These are phyloP conservation scores for Gadopsis bispinosus DNA, from an alignment of 2,797 vertebrate genomes.

Conservation along the genomic window DNA sequence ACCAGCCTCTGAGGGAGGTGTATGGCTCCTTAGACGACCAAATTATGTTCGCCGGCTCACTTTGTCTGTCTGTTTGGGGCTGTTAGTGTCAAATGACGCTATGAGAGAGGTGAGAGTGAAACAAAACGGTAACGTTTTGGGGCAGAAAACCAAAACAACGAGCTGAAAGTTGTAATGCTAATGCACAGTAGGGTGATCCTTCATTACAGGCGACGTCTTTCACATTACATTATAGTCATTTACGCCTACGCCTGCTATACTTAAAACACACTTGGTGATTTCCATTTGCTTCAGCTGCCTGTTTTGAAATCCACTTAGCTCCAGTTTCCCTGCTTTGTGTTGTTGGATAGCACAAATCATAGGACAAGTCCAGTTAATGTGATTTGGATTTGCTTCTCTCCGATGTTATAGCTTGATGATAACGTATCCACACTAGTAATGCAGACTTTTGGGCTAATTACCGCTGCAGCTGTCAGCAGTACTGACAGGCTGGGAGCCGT, in stretches of 20 bases:
- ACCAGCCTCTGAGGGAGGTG: no score
- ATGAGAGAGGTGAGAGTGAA: no score
- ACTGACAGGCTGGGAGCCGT: constrained; percentile 48
- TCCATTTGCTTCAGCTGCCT: not conserved
- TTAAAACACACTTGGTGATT: not conserved
- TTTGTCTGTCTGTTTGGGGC: not conserved
- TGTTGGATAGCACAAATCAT: constrained; percentile 25
- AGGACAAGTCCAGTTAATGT: constrained; percentile 30
- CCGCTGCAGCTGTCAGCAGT: constrained; percentile 55
- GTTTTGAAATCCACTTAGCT: not conserved
- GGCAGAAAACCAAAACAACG: not conserved
- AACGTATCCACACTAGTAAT: constrained; percentile 50
- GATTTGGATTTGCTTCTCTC: not conserved
- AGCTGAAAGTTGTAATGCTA: not conserved
- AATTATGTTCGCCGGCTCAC: not conserved
- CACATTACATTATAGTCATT: not conserved
- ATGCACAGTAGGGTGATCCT: no score
- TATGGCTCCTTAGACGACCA: no score
- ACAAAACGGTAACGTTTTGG: not conserved
- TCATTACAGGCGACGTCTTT: no score
- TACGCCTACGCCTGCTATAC: no score
- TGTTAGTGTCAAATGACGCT: not conserved
- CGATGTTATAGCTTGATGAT: constrained; percentile 26
- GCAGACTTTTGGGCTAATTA: constrained; percentile 67
- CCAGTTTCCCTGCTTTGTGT: constrained; percentile 23